Base-by-base conservation (phyloP, 2,797 vertebrate species). In the Anguilla megastoma region DNA sequence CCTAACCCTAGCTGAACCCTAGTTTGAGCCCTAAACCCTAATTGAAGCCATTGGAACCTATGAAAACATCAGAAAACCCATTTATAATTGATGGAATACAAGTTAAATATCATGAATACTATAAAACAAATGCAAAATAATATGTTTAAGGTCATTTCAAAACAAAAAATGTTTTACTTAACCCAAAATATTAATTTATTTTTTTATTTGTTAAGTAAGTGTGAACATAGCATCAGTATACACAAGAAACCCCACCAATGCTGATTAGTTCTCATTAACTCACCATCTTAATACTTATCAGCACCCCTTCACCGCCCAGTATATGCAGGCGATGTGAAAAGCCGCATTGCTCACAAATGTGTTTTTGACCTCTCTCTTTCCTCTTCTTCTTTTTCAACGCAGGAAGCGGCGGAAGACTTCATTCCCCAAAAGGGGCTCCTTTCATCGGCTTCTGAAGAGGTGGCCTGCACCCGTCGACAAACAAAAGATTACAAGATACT, bases 401-500 rank as follows among this genome's bases (percentile, higher is more conserved):
- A 91, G 91, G 91, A 96, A 94, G 33, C 8, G 10, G 74, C 2
- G 33, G 74, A 79, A 33, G 74, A 41, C 33, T 45, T 79, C 3
- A 6, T 41, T 41, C 30, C 33, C 10, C 33, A 21, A 79, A 45
- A 36, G 74, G 33, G 12, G 94, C 95, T 94, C 91, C 89, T 92
- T 76, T 88, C 48, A 16, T 24, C 92, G 88, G 92, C 94, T 92
- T 93, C 92, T 96, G 94, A 96, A 96, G 95, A 95, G 95, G 93
- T 91, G 92, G 93, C 91, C 94, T 94, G 94, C 95, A 94, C 93
- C 94, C 93, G 92, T 36, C 94, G 92, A 90, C 94, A 95, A 93
- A 96, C 96, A 96, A 96, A 95, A 87, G 91, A 92, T 91, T 94
- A 96, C 95, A 96, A 96, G 96, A 96, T 94, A 96, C 95, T 96